Conservation (phyloP, 2,888 invertebrate genomes). For the Odontothrips loti region DNA sequence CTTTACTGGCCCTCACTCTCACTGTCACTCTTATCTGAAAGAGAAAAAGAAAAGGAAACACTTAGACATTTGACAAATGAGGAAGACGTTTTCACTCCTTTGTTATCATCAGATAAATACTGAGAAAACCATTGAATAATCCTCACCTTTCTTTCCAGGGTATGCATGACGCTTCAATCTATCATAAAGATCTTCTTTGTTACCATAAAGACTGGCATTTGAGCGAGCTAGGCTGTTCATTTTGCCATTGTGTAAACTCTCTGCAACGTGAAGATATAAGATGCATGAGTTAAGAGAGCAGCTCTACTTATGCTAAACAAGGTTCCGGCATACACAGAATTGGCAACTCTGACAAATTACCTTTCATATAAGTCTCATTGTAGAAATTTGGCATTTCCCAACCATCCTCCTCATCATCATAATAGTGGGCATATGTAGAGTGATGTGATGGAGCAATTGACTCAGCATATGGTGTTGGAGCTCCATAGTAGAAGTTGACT, state of each 20-base stretch:
- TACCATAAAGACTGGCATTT: slow-evolving; percentile 90
- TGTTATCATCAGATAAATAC: background rate
- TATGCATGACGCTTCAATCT: slow-evolving; percentile 93
- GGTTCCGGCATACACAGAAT: slow-evolving; percentile 20
- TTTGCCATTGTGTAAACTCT: slow-evolving; percentile 78
- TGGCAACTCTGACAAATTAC: slow-evolving; percentile 47
- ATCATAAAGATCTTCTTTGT: slow-evolving; percentile 93
- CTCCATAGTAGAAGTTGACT: slow-evolving; percentile 94
- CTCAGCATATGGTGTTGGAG: slow-evolving; percentile 90
- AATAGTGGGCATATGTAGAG: slow-evolving; percentile 92
- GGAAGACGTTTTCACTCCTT: slow-evolving; percentile 8
- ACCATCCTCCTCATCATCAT: slow-evolving; percentile 92
- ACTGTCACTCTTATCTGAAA: slow-evolving; percentile 89
- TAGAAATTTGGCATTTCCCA: slow-evolving; percentile 98
- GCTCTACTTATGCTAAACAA: background rate
- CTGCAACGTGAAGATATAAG: slow-evolving; percentile 43
- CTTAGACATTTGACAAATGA: slow-evolving; percentile 33
- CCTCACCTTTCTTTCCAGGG: slow-evolving; percentile 87
- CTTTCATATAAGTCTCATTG: slow-evolving; percentile 94
- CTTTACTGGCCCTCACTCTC: slow-evolving; percentile 87
- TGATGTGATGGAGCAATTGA: slow-evolving; percentile 93
- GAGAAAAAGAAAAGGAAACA: slow-evolving; percentile 39
- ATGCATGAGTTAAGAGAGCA: background rate
- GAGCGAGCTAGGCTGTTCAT: slow-evolving; percentile 91
- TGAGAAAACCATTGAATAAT: background rate